phyloP scores from a whole-genome alignment of 2,797 vertebrate species.

The Etheostoma nigrum region DNA sequence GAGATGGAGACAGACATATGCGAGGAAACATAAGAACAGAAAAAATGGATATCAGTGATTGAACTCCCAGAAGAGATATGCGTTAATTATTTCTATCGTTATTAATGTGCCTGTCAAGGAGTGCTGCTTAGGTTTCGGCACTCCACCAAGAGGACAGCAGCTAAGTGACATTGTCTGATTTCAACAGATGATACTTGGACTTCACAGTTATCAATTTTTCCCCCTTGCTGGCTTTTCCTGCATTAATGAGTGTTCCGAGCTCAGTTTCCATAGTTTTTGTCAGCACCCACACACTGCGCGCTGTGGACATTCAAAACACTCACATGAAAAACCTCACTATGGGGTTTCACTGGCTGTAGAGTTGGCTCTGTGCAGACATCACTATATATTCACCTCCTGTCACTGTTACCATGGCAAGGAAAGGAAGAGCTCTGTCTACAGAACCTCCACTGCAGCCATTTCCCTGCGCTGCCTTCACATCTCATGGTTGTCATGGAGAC shows the following conservation, averaged over 20 bases:
- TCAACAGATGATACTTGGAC: slow-evolving; percentile 52
- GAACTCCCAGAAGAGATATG: slow-evolving; percentile 57
- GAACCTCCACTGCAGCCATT: slow-evolving; percentile 80
- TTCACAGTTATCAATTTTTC: slow-evolving; percentile 63
- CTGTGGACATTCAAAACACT: slow-evolving; percentile 61
- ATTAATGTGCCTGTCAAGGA: slow-evolving; percentile 60
- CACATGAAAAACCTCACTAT: slow-evolving; percentile 75
- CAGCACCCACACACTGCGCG: slow-evolving; percentile 65
- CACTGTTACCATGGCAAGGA: slow-evolving; percentile 86
- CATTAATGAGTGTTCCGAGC: slow-evolving; percentile 69
- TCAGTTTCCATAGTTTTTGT: slow-evolving; percentile 30
- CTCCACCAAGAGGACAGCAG: slow-evolving; percentile 38
- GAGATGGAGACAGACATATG: slow-evolving; percentile 47
- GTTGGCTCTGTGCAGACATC: slow-evolving; percentile 67
- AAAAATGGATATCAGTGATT: slow-evolving; percentile 50
- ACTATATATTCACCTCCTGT: slow-evolving; percentile 82
- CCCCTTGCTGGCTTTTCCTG: slow-evolving; percentile 61
- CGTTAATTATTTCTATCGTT: slow-evolving; percentile 65
- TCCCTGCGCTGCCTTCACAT: slow-evolving; percentile 80
- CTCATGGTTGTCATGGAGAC: slow-evolving; percentile 81
- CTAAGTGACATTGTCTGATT: slow-evolving; percentile 40
- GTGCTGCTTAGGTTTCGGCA: slow-evolving; percentile 43
- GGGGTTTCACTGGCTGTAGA: slow-evolving; percentile 65
- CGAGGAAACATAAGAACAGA: slow-evolving; percentile 42
- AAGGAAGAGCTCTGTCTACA: slow-evolving; percentile 81